phyloP scores from a whole-genome alignment of 53 echinoderm and acorn worm species.

The Paelopatides confundens region DNA sequence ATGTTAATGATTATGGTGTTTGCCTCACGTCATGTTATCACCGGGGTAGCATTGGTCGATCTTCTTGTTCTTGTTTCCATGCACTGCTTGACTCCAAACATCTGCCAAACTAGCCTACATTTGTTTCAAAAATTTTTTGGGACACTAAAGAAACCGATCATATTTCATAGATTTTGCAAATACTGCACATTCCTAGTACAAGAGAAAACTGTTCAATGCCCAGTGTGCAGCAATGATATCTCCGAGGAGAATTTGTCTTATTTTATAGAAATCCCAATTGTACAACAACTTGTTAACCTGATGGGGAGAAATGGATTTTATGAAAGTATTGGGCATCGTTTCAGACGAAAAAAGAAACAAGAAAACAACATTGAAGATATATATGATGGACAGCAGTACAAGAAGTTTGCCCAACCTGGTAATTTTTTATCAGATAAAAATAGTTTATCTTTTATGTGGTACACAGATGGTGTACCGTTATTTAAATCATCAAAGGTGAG shows the following conservation, averaged over 20 bases:
- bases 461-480: conserved; percentile 54
- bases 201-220: not conserved
- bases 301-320: not conserved
- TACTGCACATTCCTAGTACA: not conserved
- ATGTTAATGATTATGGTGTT: not conserved
- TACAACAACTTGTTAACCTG: not conserved
- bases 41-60: not conserved
- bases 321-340: not conserved
- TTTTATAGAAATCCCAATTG: conserved; percentile 15
- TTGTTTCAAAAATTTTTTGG: not conserved
- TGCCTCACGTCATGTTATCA: not conserved
- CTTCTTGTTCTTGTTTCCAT: not conserved
- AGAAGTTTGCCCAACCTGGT: too few species aligned
- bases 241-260: too few species aligned
- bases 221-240: not conserved
- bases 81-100: not conserved
- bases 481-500: conserved; percentile 55
- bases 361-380: not conserved
- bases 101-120: not conserved
- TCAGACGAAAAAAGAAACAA: not conserved
- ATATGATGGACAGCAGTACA: conserved; percentile 1
- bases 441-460: conserved; percentile 51
- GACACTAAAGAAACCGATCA: not conserved
- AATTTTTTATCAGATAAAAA: conserved; percentile 7
- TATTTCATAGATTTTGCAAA: not conserved